Evolutionary conservation across 1,140 invertebrate species (phyloP).

Genomic region (Caerostris darwini): DNA sequence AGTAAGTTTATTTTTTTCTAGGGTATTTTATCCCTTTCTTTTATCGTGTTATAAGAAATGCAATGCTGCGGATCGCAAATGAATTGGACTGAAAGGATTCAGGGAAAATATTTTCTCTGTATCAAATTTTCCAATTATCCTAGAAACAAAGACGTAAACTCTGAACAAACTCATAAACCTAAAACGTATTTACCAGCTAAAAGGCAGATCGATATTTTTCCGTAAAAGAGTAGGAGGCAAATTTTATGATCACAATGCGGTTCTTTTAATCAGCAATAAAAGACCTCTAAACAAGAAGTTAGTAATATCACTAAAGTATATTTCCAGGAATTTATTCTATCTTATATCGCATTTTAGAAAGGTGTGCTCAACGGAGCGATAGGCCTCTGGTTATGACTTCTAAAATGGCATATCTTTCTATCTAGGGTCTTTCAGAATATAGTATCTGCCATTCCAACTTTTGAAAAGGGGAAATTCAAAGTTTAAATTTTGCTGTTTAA

Average conservation of each 20-base stretch:
- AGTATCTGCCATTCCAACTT: background rate
- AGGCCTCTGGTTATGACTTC: conserved; percentile 5
- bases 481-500: background rate
- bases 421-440: background rate
- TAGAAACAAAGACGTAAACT: conserved; percentile 62
- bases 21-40: background rate
- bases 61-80: conserved; percentile 21
- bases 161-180: conserved; percentile 56
- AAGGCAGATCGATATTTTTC: conserved; percentile 53
- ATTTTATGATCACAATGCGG: conserved; percentile 64
- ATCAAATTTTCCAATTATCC: conserved; percentile 71
- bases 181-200: conserved; percentile 3
- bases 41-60: background rate
- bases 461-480: background rate
- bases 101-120: background rate
- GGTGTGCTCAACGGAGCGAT: background rate
- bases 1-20: background rate
- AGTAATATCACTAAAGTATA: conserved; percentile 37
- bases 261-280: conserved; percentile 75
- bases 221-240: conserved; percentile 14
- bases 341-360: background rate
- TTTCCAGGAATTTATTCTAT: conserved; percentile 24
- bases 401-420: conserved; percentile 34
- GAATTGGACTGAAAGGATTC: conserved; percentile 40
- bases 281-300: conserved; percentile 35